These are phyloP conservation scores for Ceratina australensis DNA, from an alignment of 1,140 invertebrate species.

Conservation along the genomic window DNA sequence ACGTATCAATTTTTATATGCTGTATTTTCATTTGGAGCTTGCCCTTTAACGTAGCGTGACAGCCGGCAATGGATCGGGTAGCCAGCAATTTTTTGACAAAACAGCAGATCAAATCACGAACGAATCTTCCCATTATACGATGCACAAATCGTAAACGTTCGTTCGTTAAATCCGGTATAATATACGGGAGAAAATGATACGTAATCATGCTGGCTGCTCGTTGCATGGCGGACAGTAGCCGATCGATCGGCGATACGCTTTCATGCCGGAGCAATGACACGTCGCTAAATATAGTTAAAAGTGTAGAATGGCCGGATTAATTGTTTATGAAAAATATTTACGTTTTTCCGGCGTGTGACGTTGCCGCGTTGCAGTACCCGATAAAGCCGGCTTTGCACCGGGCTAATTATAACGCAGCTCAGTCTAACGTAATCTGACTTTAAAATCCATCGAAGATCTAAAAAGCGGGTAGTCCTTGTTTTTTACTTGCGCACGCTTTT, in stretches of 20 bases:
- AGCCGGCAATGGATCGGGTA: too few species aligned
- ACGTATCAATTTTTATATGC: too few species aligned
- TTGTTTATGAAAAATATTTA: slow-evolving; percentile 21
- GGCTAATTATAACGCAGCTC: neutral
- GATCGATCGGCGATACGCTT: slow-evolving; percentile 29
- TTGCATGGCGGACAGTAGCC: neutral
- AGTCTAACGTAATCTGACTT: neutral
- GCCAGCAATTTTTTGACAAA: neutral
- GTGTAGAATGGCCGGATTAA: slow-evolving; percentile 6
- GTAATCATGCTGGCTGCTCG: neutral
- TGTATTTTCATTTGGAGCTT: too few species aligned
- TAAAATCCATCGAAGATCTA: neutral
- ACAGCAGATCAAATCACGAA: neutral
- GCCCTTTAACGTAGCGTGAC: neutral
- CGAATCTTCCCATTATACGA: too few species aligned
- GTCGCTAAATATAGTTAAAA: slow-evolving; percentile 15
- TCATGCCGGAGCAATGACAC: slow-evolving; percentile 49
- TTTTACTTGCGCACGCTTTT: neutral
- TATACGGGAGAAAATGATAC: neutral
- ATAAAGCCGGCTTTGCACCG: too few species aligned
- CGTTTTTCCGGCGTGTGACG: neutral
- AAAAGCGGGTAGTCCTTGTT: neutral
- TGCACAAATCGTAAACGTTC: neutral
- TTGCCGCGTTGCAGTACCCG: neutral
- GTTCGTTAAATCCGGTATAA: neutral